Base-by-base conservation (phyloP, 2,113 vertebrate genomes). In the Oryzias melastigma region DNA sequence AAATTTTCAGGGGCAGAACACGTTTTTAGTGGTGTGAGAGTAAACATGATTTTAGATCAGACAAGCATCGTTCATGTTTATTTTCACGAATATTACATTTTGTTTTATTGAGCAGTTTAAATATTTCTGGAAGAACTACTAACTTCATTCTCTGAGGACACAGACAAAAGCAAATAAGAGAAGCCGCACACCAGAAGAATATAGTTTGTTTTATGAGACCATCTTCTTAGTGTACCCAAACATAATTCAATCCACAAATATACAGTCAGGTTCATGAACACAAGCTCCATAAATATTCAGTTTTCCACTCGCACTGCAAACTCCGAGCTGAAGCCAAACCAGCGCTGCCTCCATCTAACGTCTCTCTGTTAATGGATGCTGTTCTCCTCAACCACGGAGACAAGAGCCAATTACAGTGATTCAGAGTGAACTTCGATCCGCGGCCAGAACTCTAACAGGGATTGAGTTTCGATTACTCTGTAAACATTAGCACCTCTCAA, bases 401-500 rank as follows among this genome's bases (percentile, higher is more conserved):
- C 75, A 63, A 80, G 72, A 84, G 64, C 64, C 77, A 67, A 70
- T 84, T 82, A 81, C 67, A 17, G 1, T 74, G 82, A 78, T 58
- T 78, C 81, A 75, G 63, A 7, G 70, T 1, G 54, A 35, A 6
- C 68, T 54, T 25, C 25, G 29, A 68, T 59, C 48, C 19, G 15
- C n/a, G 18, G 62, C 45, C 77, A 59, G 51, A 48, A 46, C 75
- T 73, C 77, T 19, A 61, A 12, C 53, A 4, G 62, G 62, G 67
- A 70, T 72, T 67, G 16, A 53, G 64, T 54, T 75, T 81, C 14
- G n/a, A 75, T 85, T 75, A 58, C 66, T 77, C 70, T 60, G 81
- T 82, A 77, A 78, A 53, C 62, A 63, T 24, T 25, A 49, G 55
- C 24, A 15, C 72, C 66, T 83, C 75, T 64, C 60, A 60, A 44